Conservation (phyloP, 1,140 invertebrate species). For the Drosophila ambigua region DNA sequence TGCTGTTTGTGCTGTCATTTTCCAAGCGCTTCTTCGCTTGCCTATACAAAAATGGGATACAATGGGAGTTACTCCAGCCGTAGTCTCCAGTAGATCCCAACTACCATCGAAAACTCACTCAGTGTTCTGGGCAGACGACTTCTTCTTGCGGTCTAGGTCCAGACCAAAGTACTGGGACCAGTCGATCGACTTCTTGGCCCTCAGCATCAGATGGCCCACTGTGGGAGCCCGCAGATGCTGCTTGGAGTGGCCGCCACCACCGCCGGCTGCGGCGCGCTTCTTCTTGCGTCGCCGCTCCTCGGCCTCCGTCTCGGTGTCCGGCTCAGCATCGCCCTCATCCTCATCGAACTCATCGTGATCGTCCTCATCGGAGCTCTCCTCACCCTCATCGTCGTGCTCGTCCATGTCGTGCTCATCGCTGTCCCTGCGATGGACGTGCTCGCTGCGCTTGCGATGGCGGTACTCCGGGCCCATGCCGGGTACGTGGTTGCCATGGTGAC, state of each 20-base stretch:
- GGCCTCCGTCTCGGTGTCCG: constrained; percentile 57
- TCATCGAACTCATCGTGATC: constrained; percentile 85
- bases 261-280: constrained; percentile 60
- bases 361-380: constrained; percentile 79
- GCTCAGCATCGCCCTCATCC: constrained; percentile 77
- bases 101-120: constrained; percentile 46
- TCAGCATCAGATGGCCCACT: constrained; percentile 60
- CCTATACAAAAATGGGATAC: neutral
- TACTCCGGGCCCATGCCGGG: constrained; percentile 43
- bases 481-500: constrained; percentile 44
- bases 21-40: constrained; percentile 53
- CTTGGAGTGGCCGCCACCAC: constrained; percentile 19
- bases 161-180: constrained; percentile 94
- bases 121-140: constrained; percentile 84
- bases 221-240: constrained; percentile 57
- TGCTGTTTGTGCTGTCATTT: constrained; percentile 35
- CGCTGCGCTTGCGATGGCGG: constrained; percentile 76
- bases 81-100: neutral
- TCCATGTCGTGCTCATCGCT: constrained; percentile 83
- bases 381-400: constrained; percentile 84
- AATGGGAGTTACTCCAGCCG: neutral
- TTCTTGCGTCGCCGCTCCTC: constrained; percentile 82
- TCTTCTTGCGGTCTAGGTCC: constrained; percentile 91
- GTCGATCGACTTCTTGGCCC: constrained; percentile 90
- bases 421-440: constrained; percentile 70